A percentile compares a stretch with the other conserved stretches of the same genome.
Conservation (phyloP, 2,113 vertebrate genomes). For the Serranochromis macrocephalus region DNA sequence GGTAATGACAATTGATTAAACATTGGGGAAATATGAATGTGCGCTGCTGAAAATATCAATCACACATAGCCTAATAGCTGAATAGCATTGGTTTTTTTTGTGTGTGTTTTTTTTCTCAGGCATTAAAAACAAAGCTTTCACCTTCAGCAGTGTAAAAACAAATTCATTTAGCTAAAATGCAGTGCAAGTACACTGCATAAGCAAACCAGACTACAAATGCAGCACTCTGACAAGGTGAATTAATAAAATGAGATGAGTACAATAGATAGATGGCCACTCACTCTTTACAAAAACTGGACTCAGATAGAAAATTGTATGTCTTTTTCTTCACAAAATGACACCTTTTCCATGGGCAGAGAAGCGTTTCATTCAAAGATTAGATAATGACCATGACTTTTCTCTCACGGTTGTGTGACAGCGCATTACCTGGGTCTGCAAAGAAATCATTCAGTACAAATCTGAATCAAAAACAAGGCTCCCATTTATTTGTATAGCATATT, state of each 20-base stretch:
- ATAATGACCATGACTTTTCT: not conserved
- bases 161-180: conserved; percentile 19
- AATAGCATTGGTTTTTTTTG: conserved; percentile 10
- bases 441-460: not conserved
- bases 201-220: not conserved
- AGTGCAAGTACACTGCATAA: not conserved
- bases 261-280: not conserved
- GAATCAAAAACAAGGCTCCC: not conserved
- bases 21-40: conserved; percentile 33
- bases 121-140: conserved; percentile 13
- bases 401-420: not conserved
- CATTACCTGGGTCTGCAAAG: not conserved
- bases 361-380: not conserved
- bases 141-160: conserved; percentile 1
- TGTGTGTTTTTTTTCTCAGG: not conserved
- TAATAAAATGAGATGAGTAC: conserved; percentile 8
- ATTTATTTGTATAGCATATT: not conserved
- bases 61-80: conserved; percentile 11
- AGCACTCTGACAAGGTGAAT: not conserved
- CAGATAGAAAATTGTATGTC: not conserved
- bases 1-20: conserved; percentile 64
- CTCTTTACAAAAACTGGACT: not conserved
- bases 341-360: not conserved
- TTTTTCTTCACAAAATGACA: not conserved
- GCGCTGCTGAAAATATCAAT: conserved; percentile 37